Percentiles rank a stretch among this genome's conserved stretches.
Conservation (phyloP, 2,113 vertebrate species). For the Bothrops jararaca region DNA sequence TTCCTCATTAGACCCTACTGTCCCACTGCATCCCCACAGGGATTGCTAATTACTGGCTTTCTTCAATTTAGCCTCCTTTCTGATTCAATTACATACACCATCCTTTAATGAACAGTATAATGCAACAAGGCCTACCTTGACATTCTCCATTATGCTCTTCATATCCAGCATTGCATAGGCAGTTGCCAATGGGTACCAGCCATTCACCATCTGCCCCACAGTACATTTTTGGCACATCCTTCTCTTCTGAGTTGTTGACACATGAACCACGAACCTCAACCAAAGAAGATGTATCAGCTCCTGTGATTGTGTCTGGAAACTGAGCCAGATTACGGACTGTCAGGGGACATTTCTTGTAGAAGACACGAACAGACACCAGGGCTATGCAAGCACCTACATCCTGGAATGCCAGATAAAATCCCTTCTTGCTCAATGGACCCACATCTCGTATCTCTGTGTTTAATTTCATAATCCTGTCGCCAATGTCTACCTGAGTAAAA, state of each 20-base stretch:
- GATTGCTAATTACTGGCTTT: conserved; percentile 80
- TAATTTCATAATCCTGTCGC: conserved; percentile 96
- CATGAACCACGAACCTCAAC: conserved; percentile 97
- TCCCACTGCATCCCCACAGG: conserved; percentile 73
- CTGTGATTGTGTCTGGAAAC: conserved; percentile 95
- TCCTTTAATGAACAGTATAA: conserved; percentile 67
- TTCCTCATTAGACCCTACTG: conserved; percentile 71
- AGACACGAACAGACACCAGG: conserved; percentile 92
- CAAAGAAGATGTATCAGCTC: conserved; percentile 92
- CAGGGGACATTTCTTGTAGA: conserved; percentile 94
- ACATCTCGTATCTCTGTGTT: conserved; percentile 96
- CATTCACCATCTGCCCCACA: conserved; percentile 97
- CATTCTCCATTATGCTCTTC: conserved; percentile 90
- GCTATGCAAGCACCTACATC: conserved; percentile 97
- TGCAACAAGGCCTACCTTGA: conserved; percentile 83
- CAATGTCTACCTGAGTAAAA: conserved; percentile 98
- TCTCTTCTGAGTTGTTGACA: conserved; percentile 96
- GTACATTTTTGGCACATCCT: conserved; percentile 98
- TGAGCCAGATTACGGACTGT: conserved; percentile 92
- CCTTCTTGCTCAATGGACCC: conserved; percentile 84
- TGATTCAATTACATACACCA: conserved; percentile 71
- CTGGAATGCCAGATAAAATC: conserved; percentile 98
- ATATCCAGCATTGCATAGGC: conserved; percentile 92
- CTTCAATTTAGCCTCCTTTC: conserved; percentile 77
- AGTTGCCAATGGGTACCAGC: conserved; percentile 98